Conservation (phyloP, 2,888 invertebrate species). For the Empis stercorea region DNA sequence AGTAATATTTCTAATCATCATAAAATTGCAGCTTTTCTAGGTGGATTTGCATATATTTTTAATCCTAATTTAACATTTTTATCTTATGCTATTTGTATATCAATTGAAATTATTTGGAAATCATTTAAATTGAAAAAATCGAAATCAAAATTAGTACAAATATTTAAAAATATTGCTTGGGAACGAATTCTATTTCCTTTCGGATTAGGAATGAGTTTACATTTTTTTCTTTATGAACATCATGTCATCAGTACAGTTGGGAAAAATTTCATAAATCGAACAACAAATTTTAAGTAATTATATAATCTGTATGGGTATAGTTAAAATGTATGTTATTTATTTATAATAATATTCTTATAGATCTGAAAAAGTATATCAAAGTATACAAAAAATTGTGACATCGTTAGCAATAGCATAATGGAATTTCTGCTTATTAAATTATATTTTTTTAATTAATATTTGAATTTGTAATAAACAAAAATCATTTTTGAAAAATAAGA, state of each 20-base stretch:
- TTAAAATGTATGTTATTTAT: not conserved
- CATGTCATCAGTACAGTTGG: not conserved
- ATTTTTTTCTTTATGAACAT: not conserved
- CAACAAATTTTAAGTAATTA: not conserved
- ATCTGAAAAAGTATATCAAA: not conserved
- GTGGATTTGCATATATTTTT: conserved; percentile 20
- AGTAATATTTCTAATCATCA: conserved; percentile 12
- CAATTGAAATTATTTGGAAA: conserved; percentile 17
- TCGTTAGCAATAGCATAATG: too few relatives aligned
- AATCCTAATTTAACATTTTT: conserved; percentile 20
- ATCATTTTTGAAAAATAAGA: too few relatives aligned
- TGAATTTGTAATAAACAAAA: too few relatives aligned
- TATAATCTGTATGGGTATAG: not conserved
- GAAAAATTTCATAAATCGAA: not conserved
- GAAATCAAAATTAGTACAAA: not conserved
- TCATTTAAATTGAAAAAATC: conserved; percentile 3
- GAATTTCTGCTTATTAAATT: too few relatives aligned
- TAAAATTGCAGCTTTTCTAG: conserved; percentile 20
- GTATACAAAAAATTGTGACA: too few relatives aligned
- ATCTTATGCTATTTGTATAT: conserved; percentile 19
- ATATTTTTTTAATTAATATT: too few relatives aligned
- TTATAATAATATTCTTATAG: not conserved
- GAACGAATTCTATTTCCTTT: not conserved
- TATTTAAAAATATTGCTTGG: not conserved
- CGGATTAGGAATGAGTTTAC: not conserved